phyloP scores from a whole-genome alignment of 2,797 vertebrate genomes.

The Trematomus bernacchii region DNA sequence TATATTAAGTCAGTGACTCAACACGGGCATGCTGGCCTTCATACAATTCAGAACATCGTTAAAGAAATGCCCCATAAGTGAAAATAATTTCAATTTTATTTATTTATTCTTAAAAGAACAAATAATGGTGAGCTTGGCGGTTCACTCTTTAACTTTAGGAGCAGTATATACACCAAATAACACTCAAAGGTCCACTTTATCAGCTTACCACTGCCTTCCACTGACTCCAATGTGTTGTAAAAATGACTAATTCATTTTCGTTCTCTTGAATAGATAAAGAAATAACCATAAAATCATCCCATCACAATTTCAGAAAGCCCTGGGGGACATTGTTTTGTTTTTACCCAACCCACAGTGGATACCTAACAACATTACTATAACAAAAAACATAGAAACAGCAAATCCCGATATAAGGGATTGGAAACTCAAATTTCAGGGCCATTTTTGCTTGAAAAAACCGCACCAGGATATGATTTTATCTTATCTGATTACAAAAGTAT shows the following conservation, averaged over 20 bases:
- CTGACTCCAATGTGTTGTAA: neutral
- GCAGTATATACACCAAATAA: neutral
- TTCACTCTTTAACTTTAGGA: neutral
- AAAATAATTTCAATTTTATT: neutral
- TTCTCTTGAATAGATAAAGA: neutral
- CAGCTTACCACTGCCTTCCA: neutral
- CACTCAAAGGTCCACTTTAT: neutral
- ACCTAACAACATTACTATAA: neutral
- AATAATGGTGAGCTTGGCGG: neutral
- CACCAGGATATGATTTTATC: no score
- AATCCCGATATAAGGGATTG: no score
- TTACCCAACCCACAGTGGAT: neutral
- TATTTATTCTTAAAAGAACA: constrained; percentile 6
- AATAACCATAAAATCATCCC: neutral
- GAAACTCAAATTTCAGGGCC: no score
- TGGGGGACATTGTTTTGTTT: neutral
- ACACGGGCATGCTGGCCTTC: neutral
- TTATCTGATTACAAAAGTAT: no score
- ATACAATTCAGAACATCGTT: constrained; percentile 11
- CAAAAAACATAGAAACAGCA: neutral
- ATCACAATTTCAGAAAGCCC: neutral
- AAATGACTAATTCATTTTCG: no score
- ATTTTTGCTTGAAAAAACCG: no score
- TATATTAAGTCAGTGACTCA: constrained; percentile 48
- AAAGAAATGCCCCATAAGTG: constrained; percentile 4